Base-by-base conservation (phyloP, 2,113 vertebrate genomes). In the Morone saxatilis region DNA sequence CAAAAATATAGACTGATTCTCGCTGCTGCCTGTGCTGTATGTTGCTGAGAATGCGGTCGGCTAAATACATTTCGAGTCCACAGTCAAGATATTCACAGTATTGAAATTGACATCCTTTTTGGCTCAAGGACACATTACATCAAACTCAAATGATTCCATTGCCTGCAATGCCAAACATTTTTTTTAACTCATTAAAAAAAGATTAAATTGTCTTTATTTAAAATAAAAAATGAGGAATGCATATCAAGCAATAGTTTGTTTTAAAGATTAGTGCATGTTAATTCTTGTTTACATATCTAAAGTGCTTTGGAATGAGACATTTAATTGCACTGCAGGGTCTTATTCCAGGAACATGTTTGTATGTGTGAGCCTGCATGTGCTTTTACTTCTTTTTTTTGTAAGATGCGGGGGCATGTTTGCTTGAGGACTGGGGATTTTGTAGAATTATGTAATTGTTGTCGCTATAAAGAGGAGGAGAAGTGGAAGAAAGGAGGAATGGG, bases 391-490 rank as follows among this genome's bases (percentile, higher is more conserved):
- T 48, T 13, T 14, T 20, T 77, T 79, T 76, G 62, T 76, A 68
- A 71, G 50, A 80, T 86, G 87, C 51, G 72, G 74, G 78, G 84
- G 83, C 62, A 72, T 67, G 66, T 63, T 62, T 56, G 72, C 84
- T 85, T 71, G 65, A 86, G 72, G 59, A 85, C 60, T 16, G 31
- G 66, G 78, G 71, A 85, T 87, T 85, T 86, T 81, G 63, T 40
- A 45, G 66, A 87, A 86, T 88, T 68, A 72, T 84, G 75, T 50
- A 74, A 88, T 65, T 84, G 78, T 74, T 74, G 69, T 63, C 73
- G 74, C 19, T 45, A 4, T 69, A 81, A 66, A 80, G 51, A 60
- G 38, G 81, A 16, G 22, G 45, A 41, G 51, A 40, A 50, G 50
- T 22, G 65, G 14, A 20, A 13, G 36, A 10, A 43, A 20, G n/a